phyloP scores from a whole-genome alignment of 1,140 invertebrate species.

The Oryzaephilus surinamensis region DNA sequence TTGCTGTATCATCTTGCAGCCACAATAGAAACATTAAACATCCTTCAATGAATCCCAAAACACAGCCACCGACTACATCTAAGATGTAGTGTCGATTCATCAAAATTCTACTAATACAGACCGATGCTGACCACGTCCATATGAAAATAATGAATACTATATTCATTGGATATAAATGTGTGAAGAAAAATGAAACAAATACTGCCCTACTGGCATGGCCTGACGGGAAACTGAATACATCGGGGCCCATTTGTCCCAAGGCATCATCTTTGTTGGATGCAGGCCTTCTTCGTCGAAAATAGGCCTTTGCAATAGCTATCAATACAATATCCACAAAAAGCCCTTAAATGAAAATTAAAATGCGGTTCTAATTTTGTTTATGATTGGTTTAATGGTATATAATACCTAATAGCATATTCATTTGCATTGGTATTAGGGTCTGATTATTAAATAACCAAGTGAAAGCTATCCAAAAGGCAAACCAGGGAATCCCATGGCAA shows the following conservation, averaged over 20 bases:
- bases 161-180: constrained; percentile 48
- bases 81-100: constrained; percentile 76
- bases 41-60: constrained; percentile 67
- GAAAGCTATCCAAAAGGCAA: constrained; percentile 57
- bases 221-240: constrained; percentile 93
- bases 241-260: constrained; percentile 49
- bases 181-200: constrained; percentile 63
- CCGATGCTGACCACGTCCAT: constrained; percentile 60
- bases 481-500: constrained; percentile 83
- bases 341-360: constrained; percentile 58
- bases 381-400: not conserved
- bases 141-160: constrained; percentile 50
- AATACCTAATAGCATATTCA: constrained; percentile 80
- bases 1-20: constrained; percentile 45
- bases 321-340: constrained; percentile 78
- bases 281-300: constrained; percentile 66
- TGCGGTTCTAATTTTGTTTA: constrained; percentile 11
- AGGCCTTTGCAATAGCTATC: constrained; percentile 71
- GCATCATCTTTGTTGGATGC: constrained; percentile 52
- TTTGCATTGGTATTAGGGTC: constrained; percentile 62
- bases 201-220: constrained; percentile 86
- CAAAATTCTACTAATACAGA: constrained; percentile 70
- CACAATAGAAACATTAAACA: constrained; percentile 56
- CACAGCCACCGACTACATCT: constrained; percentile 68
- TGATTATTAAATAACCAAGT: constrained; percentile 60